Percentiles rank a stretch among this genome's conserved stretches.
Evolutionary conservation across 1,140 invertebrate genomes (phyloP).

Genomic region (Eueides isabella): DNA sequence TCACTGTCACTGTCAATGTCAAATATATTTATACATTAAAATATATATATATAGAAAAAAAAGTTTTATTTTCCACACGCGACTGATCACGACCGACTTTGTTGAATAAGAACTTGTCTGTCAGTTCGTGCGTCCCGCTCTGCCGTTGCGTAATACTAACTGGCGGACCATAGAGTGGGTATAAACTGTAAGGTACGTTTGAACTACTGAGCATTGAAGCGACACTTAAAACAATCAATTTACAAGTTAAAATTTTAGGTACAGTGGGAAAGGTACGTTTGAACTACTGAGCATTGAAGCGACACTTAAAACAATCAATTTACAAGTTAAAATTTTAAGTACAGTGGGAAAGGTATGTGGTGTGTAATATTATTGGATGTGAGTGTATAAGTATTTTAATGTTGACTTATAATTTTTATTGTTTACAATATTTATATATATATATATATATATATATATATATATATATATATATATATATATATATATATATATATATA

Average conservation of each 20-base stretch:
- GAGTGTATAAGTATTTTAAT: too few relatives aligned
- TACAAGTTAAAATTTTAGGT: too few relatives aligned
- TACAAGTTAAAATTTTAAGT: too few relatives aligned
- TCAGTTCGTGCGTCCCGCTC: constrained; percentile 62
- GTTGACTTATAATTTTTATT: too few relatives aligned
- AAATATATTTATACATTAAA: neutral
- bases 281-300: constrained; percentile 27
- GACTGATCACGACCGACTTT: constrained; percentile 57
- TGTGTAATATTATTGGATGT: too few relatives aligned
- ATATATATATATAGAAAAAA: neutral
- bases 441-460: too few relatives aligned
- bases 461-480: too few relatives aligned
- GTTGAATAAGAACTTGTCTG: constrained; percentile 62
- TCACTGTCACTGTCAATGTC: constrained; percentile 5
- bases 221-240: constrained; percentile 13
- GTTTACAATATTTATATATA: too few relatives aligned
- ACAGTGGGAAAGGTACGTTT: constrained; percentile 44
- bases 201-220: constrained; percentile 27
- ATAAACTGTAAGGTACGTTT: constrained; percentile 53
- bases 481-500: too few relatives aligned
- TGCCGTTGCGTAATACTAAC: constrained; percentile 68
- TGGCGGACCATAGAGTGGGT: constrained; percentile 70
- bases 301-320: constrained; percentile 13
- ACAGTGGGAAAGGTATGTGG: too few relatives aligned
- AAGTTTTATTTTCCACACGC: constrained; percentile 47